A percentile compares a stretch with the other conserved stretches of the same genome.
phyloP scores from a whole-genome alignment of 23 tunicate species.

The Ascidia mentula region DNA sequence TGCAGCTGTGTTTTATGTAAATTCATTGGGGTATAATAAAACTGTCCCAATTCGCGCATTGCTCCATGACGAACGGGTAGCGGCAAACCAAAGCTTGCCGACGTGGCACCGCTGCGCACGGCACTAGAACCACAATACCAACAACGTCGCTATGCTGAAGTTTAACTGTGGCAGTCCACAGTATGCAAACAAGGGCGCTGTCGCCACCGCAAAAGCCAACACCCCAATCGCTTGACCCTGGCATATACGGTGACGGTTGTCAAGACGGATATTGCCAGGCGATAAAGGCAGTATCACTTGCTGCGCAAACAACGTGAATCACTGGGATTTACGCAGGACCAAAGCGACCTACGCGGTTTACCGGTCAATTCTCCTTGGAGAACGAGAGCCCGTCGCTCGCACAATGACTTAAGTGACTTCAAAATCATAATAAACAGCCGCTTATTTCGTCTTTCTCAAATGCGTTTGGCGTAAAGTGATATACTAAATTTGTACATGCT shows the following conservation, averaged over 20 bases:
- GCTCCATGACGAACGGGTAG: no score
- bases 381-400: background rate
- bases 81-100: no score
- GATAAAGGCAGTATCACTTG: background rate
- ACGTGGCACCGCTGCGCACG: conserved; percentile 4
- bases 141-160: background rate
- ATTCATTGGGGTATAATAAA: no score
- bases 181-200: background rate
- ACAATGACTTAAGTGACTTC: background rate
- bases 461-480: background rate
- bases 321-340: background rate
- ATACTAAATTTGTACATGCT: background rate
- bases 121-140: background rate
- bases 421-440: background rate
- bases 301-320: background rate
- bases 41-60: no score
- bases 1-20: no score
- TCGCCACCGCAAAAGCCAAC: conserved; percentile 6
- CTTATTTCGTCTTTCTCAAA: background rate
- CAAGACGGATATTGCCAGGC: background rate
- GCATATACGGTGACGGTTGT: background rate
- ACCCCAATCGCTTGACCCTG: conserved; percentile 1
- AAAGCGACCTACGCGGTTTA: background rate
- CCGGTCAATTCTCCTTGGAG: background rate
- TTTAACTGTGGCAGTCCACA: background rate